Base-by-base conservation (phyloP, 2,888 invertebrate genomes). In the Diaprepes abbreviatus region DNA sequence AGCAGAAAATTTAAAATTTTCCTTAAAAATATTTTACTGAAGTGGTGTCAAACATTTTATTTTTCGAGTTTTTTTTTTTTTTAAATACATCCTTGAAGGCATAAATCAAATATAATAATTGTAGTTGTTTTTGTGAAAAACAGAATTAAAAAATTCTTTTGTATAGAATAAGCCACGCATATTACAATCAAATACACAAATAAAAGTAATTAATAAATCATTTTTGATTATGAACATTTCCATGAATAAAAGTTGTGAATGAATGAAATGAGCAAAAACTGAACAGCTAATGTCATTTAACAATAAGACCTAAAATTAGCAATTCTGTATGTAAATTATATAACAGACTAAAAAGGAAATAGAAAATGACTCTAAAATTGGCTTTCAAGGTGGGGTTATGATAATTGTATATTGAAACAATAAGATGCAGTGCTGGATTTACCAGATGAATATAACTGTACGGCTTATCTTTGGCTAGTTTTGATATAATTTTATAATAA, bases 301-400 rank as follows among this genome's bases (percentile, higher is more conserved):
- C 63, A 68, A 68, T 63, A 70, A 63, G n/a, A 43, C 66, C 35
- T 43, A 45, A 66, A 70, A 62, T 71, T 68, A 63, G 43, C 57
- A 58, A 52, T 71, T 71, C 68, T 57, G 62, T 55, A 70, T 70
- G 66, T 66, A 70, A 59, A 66, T 70, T 70, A 66, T 57, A 60
- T 66, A 70, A 70, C 55, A 60, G 55, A 43, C 35, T 33, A 40
- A 28, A 67, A 48, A 60, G 55, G 65, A 67, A 67, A 67, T 55
- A 67, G 54, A 55, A 62, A 67, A 43, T 67, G 52, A 62, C 19
- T 55, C 40, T 43, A 28, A 64, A 64, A 64, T 64, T 64, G 63
- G 43, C 33, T 33, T 58, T 38, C 31, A 43, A 58, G 52, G 54
- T 64, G 28, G 28, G 54, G 63, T 24, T 63, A 40, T 31, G 54